These are phyloP conservation scores for Phoeniculus purpureus DNA, from an alignment of 2,797 vertebrate genomes.

Conservation along the genomic window DNA sequence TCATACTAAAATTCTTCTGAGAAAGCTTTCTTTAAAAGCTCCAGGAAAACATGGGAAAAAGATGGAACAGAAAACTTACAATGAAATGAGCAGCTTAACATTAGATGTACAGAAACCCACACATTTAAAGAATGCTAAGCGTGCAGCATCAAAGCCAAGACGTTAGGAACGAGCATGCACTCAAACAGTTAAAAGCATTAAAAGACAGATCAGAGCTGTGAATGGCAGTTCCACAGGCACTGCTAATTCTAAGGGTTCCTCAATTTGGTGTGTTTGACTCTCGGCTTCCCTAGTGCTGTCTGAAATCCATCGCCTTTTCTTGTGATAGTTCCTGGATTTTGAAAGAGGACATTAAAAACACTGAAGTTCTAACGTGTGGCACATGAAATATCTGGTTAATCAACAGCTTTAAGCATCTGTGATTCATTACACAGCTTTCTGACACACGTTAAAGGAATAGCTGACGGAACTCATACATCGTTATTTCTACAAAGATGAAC, in stretches of 20 bases:
- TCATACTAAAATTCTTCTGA: neutral
- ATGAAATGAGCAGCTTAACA: neutral
- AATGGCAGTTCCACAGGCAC: slow-evolving; percentile 9
- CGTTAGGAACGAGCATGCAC: slow-evolving; percentile 1
- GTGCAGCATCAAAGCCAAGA: neutral
- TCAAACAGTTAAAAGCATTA: slow-evolving; percentile 25
- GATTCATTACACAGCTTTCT: slow-evolving; percentile 15
- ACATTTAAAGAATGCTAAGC: neutral
- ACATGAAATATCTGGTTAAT: slow-evolving; percentile 38
- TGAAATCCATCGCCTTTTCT: slow-evolving; percentile 6
- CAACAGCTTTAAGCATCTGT: slow-evolving; percentile 29
- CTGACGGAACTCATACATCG: slow-evolving; percentile 6
- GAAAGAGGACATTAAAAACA: slow-evolving; percentile 39
- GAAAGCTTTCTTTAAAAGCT: neutral
- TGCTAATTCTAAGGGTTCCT: neutral
- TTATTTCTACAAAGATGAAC: neutral
- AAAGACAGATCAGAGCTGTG: neutral
- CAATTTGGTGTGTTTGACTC: neutral
- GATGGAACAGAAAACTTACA: neutral
- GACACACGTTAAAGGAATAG: neutral
- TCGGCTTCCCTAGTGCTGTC: neutral
- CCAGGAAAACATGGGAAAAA: neutral
- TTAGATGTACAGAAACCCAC: neutral
- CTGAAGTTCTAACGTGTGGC: neutral
- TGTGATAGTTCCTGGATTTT: neutral